Evolutionary conservation across 2,888 invertebrate genomes (phyloP), one percentile per base, ranked within the genome.

Genomic region (Boloria euphrosyne): DNA sequence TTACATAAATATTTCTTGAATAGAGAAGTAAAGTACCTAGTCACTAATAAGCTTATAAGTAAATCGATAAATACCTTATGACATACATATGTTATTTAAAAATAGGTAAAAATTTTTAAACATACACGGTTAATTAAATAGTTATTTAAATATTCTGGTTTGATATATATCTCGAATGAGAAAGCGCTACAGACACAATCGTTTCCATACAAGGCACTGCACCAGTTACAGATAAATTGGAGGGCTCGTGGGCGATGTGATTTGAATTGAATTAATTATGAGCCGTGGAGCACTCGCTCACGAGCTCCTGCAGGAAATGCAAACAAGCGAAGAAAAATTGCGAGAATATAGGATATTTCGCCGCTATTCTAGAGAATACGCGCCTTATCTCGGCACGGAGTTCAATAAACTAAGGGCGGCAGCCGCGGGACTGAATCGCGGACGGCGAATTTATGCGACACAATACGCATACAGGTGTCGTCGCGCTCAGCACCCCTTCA

Each of bases 381-480:
- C 75, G 77, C 80, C 82, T 89, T 89, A 88, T 88, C 87, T 85
- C 82, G 71, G 81, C 79, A 75, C 75, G 67, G 82, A 80, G 89
- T 88, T 90, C 87, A 90, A 89, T 89, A 89, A 90, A 90, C 90
- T 80, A 86, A 79, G 79, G 80, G 78, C 76, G 79, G 76, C 78
- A 80, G 74, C 80, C 75, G 77, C 78, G 80, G 81, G 82, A 79
- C 84, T 84, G 87, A 86, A 89, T 85, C 84, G 84, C 79, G 77
- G 76, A 78, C 79, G 78, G 74, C 80, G 81, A 82, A 90, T 90
- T 90, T 90, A 91, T 88, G 84, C 81, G 87, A 87, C 87, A 87
- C 87, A 89, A 87, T 90, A 87, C 80, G 88, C 87, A 90, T 90
- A 90, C 90, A 90, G 90, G 91, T 90, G 91, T 91, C 90, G 89